Evolutionary conservation across 2,888 invertebrate genomes (phyloP), one percentile per base, ranked within the genome.

Genomic region (Melipona bicolor): DNA sequence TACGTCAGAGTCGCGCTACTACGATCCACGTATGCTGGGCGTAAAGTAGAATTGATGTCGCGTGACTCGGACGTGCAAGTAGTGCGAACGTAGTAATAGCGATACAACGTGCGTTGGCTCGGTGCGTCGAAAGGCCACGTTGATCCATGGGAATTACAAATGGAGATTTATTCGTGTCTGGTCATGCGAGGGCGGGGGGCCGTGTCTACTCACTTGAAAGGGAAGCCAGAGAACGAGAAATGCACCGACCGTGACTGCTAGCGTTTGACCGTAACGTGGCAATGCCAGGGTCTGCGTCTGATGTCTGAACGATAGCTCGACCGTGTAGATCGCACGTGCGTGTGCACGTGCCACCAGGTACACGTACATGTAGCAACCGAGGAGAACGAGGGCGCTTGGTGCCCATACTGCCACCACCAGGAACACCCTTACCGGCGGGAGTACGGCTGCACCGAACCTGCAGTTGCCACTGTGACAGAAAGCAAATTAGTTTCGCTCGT

Each of bases 261-360:
- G 93, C 0, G 96, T 96, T 85, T 96, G 95, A 27, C 96, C 96
- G 91, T 96, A 96, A 77, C 96, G 95, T 17, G 96, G 95, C 54
- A 95, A 92, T 62, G 95, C 93, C 87, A 94, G 90, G 56, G 94
- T 94, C 89, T 95, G 95, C 54, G 93, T 93, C 90, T 94, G 90
- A 89, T 95, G 94, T 75, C 95, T 93, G 79, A 96, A 94, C 32
- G 96, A 96, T 76, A 96, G 95, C 88, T 96, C 95, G 32, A 96
- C 96, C 61, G 96, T 96, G 87, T 96, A 96, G 88, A 96, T 96
- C 61, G 96, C 96, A 68, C 96, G 94, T 21, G 96, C 96, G 89
- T 96, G 96, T 80, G 96, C 96, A 80, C 96, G 94, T 19, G 96
- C 96, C 52, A 96, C 95, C 81, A 96, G 94, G 92, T 96, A 96